phyloP scores from a whole-genome alignment of 2,797 vertebrate genomes.

The Gobionotothen gibberifrons region DNA sequence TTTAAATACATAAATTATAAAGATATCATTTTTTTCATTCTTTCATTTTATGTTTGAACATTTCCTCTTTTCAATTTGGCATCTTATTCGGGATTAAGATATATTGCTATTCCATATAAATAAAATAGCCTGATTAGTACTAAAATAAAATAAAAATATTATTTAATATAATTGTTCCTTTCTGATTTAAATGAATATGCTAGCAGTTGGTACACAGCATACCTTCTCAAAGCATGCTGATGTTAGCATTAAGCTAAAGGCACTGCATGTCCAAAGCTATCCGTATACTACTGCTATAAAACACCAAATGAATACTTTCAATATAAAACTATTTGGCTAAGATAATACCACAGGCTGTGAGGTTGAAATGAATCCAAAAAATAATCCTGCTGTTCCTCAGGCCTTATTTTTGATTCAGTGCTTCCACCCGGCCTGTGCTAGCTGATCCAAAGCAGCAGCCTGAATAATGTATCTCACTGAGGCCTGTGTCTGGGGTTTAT shows the following conservation, averaged over 20 bases:
- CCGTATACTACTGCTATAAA: background rate
- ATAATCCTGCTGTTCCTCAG: no score
- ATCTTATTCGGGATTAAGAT: no score
- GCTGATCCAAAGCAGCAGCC: slow-evolving; percentile 52
- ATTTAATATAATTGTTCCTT: no score
- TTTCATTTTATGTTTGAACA: no score
- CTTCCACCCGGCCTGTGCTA: slow-evolving; percentile 27
- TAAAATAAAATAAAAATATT: no score
- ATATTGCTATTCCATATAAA: no score
- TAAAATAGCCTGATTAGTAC: no score
- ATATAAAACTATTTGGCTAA: background rate
- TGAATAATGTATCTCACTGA: slow-evolving; percentile 77
- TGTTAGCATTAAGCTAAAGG: background rate
- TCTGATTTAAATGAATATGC: no score
- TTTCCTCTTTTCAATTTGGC: no score
- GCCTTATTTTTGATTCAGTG: background rate
- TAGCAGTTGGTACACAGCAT: no score
- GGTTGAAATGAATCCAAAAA: background rate
- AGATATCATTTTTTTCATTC: no score
- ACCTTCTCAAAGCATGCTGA: background rate
- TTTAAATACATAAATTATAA: no score
- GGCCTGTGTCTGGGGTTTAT: slow-evolving; percentile 49
- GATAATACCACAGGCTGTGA: background rate
- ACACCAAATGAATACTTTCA: background rate
- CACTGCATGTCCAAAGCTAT: background rate